phyloP scores from a whole-genome alignment of 2,888 invertebrate species.

The Keiferia lycopersicella region DNA sequence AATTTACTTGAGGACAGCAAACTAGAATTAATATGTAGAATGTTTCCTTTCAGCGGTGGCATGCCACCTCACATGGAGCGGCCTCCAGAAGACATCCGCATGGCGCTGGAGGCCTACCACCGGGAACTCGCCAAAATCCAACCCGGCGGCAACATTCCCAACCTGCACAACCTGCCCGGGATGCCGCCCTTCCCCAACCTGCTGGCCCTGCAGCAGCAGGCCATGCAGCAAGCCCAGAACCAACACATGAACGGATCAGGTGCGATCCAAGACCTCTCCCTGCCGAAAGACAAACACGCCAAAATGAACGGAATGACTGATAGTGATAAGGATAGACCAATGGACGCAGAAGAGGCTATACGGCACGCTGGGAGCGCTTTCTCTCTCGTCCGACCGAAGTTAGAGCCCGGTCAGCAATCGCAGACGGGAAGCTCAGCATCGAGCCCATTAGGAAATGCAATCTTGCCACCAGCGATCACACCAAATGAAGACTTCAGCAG shows the following conservation, averaged over 20 bases:
- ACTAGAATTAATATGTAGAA: constrained; percentile 84
- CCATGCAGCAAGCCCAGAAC: constrained; percentile 71
- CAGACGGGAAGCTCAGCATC: constrained; percentile 88
- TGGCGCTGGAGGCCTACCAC: constrained; percentile 95
- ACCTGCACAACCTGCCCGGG: constrained; percentile 72
- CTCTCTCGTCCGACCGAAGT: constrained; percentile 92
- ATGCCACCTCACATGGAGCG: constrained; percentile 82
- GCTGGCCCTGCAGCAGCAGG: constrained; percentile 88
- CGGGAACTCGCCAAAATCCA: constrained; percentile 95
- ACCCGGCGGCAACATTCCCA: constrained; percentile 83
- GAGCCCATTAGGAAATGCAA: constrained; percentile 92
- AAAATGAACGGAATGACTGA: constrained; percentile 85
- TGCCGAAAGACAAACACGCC: constrained; percentile 87
- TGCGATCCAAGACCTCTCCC: constrained; percentile 90
- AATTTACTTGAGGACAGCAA: constrained; percentile 69
- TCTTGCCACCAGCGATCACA: constrained; percentile 91
- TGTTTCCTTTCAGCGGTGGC: constrained; percentile 91
- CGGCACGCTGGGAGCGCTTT: constrained; percentile 92
- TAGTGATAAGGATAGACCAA: constrained; percentile 84
- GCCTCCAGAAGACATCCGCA: constrained; percentile 91
- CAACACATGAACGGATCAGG: constrained; percentile 84
- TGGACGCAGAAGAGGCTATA: constrained; percentile 85
- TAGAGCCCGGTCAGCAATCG: constrained; percentile 88
- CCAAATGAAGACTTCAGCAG: constrained; percentile 90
- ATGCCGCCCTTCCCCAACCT: constrained; percentile 84